These are phyloP conservation scores for Escarpia spicata DNA, from an alignment of 2,888 invertebrate genomes.

Conservation along the genomic window DNA sequence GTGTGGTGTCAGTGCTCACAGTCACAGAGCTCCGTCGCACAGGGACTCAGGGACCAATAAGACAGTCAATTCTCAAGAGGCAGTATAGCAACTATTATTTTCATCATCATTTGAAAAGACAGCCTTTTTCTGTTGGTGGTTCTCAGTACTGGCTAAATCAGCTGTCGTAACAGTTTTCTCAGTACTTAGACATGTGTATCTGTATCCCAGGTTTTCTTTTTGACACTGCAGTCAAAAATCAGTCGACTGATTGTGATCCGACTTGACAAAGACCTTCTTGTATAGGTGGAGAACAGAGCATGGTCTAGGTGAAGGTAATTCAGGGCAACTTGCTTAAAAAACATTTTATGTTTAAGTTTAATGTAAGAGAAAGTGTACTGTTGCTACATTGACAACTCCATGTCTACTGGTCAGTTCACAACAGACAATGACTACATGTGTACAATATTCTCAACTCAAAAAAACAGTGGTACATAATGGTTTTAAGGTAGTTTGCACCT, in stretches of 20 bases:
- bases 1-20: too few species aligned
- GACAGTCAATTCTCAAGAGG: not conserved
- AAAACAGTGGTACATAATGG: not conserved
- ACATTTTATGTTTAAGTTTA: too few species aligned
- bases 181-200: not conserved
- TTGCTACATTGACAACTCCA: too few species aligned
- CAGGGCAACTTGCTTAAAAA: too few species aligned
- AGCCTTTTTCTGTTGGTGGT: not conserved
- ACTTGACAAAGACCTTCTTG: not conserved
- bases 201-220: not conserved
- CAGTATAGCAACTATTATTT: not conserved
- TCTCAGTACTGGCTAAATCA: not conserved
- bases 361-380: too few species aligned
- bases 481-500: not conserved
- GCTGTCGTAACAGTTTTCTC: not conserved
- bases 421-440: too few species aligned
- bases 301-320: too few species aligned
- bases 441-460: not conserved
- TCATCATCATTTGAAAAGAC: not conserved
- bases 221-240: not conserved
- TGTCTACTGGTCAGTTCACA: too few species aligned
- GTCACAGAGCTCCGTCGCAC: too few species aligned
- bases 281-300: not conserved
- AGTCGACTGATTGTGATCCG: not conserved
- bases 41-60: not conserved